Percentiles rank a stretch among this genome's conserved stretches.
These are phyloP conservation scores for Drosophila micromelanica DNA, from an alignment of 1,140 invertebrate species.

Conservation along the genomic window DNA sequence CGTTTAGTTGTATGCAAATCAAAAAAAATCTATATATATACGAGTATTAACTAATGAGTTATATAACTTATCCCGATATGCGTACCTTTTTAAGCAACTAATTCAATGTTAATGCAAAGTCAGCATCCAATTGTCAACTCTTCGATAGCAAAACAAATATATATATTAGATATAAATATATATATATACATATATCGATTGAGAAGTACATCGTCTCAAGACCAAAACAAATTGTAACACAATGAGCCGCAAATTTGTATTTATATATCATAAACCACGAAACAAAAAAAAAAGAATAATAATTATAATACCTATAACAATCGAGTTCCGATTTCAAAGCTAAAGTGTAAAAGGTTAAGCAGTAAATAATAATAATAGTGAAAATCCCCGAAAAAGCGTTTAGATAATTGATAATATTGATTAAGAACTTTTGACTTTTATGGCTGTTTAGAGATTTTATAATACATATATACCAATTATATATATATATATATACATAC, in stretches of 20 bases:
- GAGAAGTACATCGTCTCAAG: constrained; percentile 55
- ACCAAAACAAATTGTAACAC: constrained; percentile 64
- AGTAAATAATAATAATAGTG: constrained; percentile 25
- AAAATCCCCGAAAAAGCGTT: constrained; percentile 51
- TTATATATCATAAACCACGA: constrained; percentile 32
- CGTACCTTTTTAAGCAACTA: constrained; percentile 72
- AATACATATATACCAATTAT: constrained; percentile 61
- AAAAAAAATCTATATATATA: constrained; percentile 31
- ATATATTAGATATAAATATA: constrained; percentile 2
- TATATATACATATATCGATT: constrained; percentile 15
- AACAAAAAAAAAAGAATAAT: constrained; percentile 5
- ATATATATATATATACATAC: constrained; percentile 50
- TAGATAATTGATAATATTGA: constrained; percentile 73
- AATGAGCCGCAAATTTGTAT: constrained; percentile 78
- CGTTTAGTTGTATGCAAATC: constrained; percentile 54
- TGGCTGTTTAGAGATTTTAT: constrained; percentile 83
- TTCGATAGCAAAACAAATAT: constrained; percentile 3
- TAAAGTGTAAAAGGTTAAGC: constrained; percentile 14
- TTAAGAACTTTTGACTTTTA: constrained; percentile 81
- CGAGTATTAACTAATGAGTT: constrained; percentile 43
- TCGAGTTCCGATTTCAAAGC: constrained; percentile 72
- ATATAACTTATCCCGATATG: constrained; percentile 63
- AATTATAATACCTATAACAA: constrained; percentile 58
- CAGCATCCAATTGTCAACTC: constrained; percentile 14
- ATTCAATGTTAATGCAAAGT: constrained; percentile 51